These are phyloP conservation scores for Asbolus verrucosus DNA, from an alignment of 1,140 invertebrate species.

Conservation along the genomic window DNA sequence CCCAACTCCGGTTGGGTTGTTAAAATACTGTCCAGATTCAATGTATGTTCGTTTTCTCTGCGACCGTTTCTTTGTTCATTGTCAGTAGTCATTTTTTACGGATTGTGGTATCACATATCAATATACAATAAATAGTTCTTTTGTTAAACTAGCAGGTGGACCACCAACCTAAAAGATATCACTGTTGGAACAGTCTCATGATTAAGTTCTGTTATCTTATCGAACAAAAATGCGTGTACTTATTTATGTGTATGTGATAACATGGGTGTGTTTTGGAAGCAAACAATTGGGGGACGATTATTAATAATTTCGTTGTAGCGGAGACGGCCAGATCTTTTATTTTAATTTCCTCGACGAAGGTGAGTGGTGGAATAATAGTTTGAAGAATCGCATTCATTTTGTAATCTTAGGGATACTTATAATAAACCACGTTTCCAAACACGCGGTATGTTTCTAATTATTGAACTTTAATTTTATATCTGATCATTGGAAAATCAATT, in stretches of 20 bases:
- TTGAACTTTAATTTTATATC: neutral
- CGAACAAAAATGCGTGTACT: slow-evolving; percentile 5
- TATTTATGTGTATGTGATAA: slow-evolving; percentile 17
- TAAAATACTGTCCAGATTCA: slow-evolving; percentile 68
- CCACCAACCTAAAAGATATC: slow-evolving; percentile 9
- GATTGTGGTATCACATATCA: neutral
- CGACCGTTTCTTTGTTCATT: neutral
- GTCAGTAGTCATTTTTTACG: slow-evolving; percentile 3
- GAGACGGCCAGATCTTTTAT: too few species aligned
- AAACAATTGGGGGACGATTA: slow-evolving; percentile 2
- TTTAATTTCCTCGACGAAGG: neutral
- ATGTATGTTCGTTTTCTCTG: neutral
- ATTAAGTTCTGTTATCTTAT: slow-evolving; percentile 32
- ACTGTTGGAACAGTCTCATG: neutral
- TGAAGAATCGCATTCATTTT: too few species aligned
- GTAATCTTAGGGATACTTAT: too few species aligned
- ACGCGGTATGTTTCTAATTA: neutral
- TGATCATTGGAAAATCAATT: neutral
- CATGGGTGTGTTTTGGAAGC: slow-evolving; percentile 15
- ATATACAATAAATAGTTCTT: neutral
- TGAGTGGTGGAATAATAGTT: too few species aligned
- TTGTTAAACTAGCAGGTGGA: neutral
- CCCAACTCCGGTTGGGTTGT: slow-evolving; percentile 74
- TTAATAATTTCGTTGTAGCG: too few species aligned
- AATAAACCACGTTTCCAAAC: too few species aligned